Conservation (phyloP, 2,113 vertebrate species). For the Heteronetta atricapilla region DNA sequence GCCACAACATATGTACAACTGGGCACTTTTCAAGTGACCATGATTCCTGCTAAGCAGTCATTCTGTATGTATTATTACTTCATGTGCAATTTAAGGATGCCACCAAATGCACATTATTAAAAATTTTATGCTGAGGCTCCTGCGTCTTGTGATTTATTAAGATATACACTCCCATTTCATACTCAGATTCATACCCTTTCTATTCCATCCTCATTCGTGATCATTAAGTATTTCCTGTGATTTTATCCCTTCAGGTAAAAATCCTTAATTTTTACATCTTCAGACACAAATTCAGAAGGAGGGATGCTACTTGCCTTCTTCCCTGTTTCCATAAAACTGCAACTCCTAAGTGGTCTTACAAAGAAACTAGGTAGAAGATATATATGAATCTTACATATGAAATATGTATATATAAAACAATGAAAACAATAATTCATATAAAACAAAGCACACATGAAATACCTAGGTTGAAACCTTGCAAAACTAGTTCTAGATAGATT, state of each 20-base stretch:
- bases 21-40: background rate
- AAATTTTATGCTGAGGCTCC: background rate
- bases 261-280: background rate
- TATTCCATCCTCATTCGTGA: background rate
- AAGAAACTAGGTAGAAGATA: background rate
- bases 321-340: background rate
- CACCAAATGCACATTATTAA: background rate
- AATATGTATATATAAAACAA: background rate
- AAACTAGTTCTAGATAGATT: background rate
- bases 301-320: background rate
- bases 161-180: background rate
- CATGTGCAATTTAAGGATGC: background rate
- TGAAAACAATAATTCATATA: background rate
- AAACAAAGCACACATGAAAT: background rate
- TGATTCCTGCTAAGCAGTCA: background rate
- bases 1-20: background rate
- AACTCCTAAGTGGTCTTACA: background rate
- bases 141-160: background rate
- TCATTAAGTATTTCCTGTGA: background rate
- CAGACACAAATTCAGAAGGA: background rate
- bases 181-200: background rate
- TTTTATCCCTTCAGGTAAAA: background rate
- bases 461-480: background rate
- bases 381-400: background rate
- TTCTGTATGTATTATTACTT: background rate